Percentiles rank a stretch among this genome's conserved stretches.
Evolutionary conservation across 2,888 invertebrate species (phyloP).

Genomic region (Phaonia tiefii): DNA sequence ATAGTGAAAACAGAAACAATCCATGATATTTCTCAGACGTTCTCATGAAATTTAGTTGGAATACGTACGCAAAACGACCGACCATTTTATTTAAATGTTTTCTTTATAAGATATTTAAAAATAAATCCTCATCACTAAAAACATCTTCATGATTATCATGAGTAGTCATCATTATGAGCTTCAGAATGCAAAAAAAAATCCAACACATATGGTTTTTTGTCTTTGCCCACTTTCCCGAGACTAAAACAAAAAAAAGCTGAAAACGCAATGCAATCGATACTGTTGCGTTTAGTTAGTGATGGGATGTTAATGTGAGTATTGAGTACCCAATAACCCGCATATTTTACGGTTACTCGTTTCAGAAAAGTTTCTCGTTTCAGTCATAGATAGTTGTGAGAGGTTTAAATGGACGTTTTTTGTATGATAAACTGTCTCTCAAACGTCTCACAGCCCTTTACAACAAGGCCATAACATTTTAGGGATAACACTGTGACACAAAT

Average conservation of each 20-base stretch:
- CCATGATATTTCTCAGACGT: neutral
- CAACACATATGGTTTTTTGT: neutral
- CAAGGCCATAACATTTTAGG: no score
- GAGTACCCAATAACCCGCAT: no score
- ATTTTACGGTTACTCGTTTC: no score
- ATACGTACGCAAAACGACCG: no score
- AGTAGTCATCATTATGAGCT: neutral
- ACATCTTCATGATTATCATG: neutral
- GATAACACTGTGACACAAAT: no score
- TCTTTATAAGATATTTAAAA: slow-evolving; percentile 54
- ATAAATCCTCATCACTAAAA: slow-evolving; percentile 62
- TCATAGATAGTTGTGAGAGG: no score
- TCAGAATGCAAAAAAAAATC: neutral
- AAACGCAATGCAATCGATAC: slow-evolving; percentile 24
- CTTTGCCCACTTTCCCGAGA: neutral
- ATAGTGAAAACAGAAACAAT: neutral
- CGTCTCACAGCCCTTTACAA: no score
- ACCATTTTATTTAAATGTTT: slow-evolving; percentile 5
- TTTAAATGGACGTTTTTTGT: no score
- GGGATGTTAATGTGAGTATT: no score
- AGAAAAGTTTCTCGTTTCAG: no score
- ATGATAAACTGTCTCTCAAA: no score
- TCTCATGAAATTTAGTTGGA: no score
- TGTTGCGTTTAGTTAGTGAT: neutral
- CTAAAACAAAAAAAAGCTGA: neutral